phyloP scores from a whole-genome alignment of 2,113 vertebrate genomes.

The Ameiurus melas region DNA sequence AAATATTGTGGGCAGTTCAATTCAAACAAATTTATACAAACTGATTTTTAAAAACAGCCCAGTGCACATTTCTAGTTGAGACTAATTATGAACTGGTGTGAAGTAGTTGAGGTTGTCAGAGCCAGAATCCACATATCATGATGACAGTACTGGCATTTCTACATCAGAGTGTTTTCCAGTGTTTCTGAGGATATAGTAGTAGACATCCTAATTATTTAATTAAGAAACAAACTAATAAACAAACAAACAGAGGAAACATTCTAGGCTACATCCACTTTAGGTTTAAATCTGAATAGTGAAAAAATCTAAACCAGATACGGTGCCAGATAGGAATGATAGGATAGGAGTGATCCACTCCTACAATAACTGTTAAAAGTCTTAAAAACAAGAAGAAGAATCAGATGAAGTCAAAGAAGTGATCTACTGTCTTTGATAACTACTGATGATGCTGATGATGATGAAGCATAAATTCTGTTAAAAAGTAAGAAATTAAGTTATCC shows the following conservation, averaged over 20 bases:
- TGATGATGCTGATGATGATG: neutral
- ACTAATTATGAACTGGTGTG: neutral
- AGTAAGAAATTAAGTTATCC: neutral
- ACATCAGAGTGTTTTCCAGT: neutral
- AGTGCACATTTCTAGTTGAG: neutral
- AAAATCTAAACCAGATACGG: neutral
- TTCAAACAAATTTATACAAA: neutral
- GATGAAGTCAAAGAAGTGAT: neutral
- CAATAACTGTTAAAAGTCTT: neutral
- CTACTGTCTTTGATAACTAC: neutral
- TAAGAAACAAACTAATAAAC: neutral
- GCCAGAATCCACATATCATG: neutral
- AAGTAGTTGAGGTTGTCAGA: neutral
- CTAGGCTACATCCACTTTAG: too few relatives aligned
- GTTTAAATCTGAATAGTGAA: neutral
- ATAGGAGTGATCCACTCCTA: too few relatives aligned
- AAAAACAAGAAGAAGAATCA: neutral
- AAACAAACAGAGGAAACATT: neutral
- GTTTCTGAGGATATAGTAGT: neutral
- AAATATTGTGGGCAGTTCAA: neutral
- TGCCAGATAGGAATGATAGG: too few relatives aligned
- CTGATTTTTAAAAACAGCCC: too few relatives aligned
- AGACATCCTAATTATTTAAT: neutral
- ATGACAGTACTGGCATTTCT: neutral
- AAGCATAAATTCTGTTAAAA: neutral